Evolutionary conservation across 1,140 invertebrate species (phyloP), one percentile per base, ranked within the genome.

Genomic region (Protaetia brevitarsis): DNA sequence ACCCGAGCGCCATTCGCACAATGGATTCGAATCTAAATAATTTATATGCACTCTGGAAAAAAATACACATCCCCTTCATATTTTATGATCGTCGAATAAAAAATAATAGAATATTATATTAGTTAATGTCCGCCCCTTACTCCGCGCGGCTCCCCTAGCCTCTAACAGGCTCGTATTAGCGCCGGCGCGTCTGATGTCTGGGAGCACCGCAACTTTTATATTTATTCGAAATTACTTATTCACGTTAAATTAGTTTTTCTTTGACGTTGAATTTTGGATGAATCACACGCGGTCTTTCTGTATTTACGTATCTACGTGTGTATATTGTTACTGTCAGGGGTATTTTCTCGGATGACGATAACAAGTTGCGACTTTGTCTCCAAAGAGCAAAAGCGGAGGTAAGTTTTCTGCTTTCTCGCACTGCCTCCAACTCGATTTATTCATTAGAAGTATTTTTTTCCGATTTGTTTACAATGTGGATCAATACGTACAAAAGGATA

Each of bases 81-180:
- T 73, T 75, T 75, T 69, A 76, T 76, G 69, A 68, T 68, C 67
- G 0, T 63, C 72, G 74, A 76, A 76, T 76, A 76, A 76, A 76
- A 76, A 76, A 76, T 76, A 76, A 76, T 76, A 76, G 74, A 76
- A 76, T 76, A 76, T 76, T 76, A 75, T 76, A 76, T 76, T 75
- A 76, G 74, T 75, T 71, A 73, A 76, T 76, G 69, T 71, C 68
- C 71, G 67, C 66, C 37, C 72, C 67, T 63, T 34, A 60, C 64
- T 36, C 67, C 66, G 19, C 19, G 7, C 10, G 1, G n/a, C 10
- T 37, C 10, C 3, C 34, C 41, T 37, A 37, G 3, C 2, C 34
- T 13, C 34, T 37, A 1, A 16, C 34, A 16, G 31, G 1, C 8
- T 5, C 8, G 8, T 11, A 45, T 13, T 45, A 19, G 37, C 37